phyloP scores from a whole-genome alignment of 2,113 vertebrate genomes.

The Pseudopipra pipra region DNA sequence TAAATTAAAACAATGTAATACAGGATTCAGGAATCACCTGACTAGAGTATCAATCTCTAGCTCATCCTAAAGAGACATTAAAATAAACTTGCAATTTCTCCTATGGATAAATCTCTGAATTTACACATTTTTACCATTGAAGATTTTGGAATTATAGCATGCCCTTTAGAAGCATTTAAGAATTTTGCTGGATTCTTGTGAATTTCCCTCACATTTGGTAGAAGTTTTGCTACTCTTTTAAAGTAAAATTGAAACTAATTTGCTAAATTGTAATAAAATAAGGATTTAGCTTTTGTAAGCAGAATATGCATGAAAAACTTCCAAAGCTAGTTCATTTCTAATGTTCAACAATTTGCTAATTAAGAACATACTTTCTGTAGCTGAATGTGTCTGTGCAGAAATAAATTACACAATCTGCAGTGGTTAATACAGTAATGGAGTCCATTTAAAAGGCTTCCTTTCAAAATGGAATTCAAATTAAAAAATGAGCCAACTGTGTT shows the following conservation, averaged over 20 bases:
- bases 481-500: background rate
- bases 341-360: slow-evolving; percentile 4
- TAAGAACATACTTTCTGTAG: slow-evolving; percentile 1
- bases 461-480: background rate
- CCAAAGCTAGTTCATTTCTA: slow-evolving; percentile 5
- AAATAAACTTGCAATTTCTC: background rate
- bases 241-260: slow-evolving; percentile 27
- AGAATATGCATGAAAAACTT: background rate
- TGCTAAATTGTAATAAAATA: background rate
- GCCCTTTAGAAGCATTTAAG: background rate
- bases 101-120: background rate
- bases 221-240: background rate
- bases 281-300: slow-evolving; percentile 20
- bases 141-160: background rate
- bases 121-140: background rate
- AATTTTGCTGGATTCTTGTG: background rate
- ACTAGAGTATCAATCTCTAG: background rate
- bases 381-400: background rate
- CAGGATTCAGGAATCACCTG: background rate
- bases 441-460: background rate
- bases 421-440: background rate
- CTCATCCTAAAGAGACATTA: background rate
- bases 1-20: background rate
- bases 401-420: background rate
- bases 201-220: background rate